Evolutionary conservation across 2,113 vertebrate genomes (phyloP).

Genomic region (Galbula dea): DNA sequence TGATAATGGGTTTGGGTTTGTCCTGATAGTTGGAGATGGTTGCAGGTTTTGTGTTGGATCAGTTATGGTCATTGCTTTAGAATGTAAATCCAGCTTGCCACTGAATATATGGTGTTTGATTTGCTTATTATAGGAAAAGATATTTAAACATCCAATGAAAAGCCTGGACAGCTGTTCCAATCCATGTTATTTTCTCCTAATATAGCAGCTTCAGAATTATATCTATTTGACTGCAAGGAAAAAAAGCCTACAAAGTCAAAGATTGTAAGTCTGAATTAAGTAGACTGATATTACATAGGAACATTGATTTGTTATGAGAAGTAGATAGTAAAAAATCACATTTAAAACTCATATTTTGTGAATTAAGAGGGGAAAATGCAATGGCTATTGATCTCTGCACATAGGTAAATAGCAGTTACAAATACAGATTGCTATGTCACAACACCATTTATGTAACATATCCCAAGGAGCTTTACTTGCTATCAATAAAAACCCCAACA

Average conservation of each 20-base stretch:
- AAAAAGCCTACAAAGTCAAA: background rate
- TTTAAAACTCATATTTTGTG: constrained; percentile 5
- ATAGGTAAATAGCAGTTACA: background rate
- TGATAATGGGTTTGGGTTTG: constrained; percentile 25
- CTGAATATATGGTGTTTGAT: background rate
- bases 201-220: background rate
- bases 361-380: background rate
- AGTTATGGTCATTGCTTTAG: background rate
- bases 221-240: background rate
- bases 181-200: background rate
- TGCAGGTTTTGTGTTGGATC: background rate
- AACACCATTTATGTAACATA: background rate
- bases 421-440: constrained; percentile 7
- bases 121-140: background rate
- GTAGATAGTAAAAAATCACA: constrained; percentile 4
- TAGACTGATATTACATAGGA: background rate
- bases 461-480: background rate
- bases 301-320: constrained; percentile 27
- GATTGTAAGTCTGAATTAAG: constrained; percentile 18
- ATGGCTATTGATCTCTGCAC: background rate
- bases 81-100: background rate
- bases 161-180: background rate
- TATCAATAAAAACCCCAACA: background rate
- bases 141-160: background rate
- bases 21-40: background rate